Evolutionary conservation across 2,113 vertebrate genomes (phyloP).

Genomic region (Fukomys damarensis): DNA sequence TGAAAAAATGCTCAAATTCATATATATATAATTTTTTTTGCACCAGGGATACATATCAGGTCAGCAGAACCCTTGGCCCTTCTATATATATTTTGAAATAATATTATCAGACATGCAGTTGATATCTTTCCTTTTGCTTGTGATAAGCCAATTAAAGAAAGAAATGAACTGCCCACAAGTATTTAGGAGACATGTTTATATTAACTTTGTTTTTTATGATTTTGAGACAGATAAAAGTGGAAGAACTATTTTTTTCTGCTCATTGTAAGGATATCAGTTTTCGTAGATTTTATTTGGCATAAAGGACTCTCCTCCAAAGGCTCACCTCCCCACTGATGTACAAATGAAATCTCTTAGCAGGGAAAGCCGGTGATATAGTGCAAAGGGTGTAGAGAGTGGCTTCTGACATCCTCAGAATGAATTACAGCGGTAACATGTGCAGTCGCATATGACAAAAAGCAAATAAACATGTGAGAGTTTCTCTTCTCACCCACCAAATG

Average conservation of each 20-base stretch:
- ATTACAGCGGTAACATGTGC: neutral
- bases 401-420: neutral
- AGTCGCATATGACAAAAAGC: neutral
- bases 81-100: conserved; percentile 49
- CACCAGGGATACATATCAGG: too few species aligned
- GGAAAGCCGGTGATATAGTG: neutral
- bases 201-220: conserved; percentile 25
- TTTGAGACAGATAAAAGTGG: conserved; percentile 20
- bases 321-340: neutral
- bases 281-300: neutral
- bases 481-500: neutral
- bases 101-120: neutral
- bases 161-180: neutral
- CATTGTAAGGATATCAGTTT: neutral
- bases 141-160: neutral
- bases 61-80: too few species aligned
- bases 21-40: too few species aligned
- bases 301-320: neutral
- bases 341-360: neutral
- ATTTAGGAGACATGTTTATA: neutral
- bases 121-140: neutral
- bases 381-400: neutral
- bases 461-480: neutral
- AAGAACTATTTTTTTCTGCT: conserved; percentile 9
- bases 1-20: neutral